phyloP scores from a whole-genome alignment of 1,140 invertebrate species.

The Drosophila tsacasi region DNA sequence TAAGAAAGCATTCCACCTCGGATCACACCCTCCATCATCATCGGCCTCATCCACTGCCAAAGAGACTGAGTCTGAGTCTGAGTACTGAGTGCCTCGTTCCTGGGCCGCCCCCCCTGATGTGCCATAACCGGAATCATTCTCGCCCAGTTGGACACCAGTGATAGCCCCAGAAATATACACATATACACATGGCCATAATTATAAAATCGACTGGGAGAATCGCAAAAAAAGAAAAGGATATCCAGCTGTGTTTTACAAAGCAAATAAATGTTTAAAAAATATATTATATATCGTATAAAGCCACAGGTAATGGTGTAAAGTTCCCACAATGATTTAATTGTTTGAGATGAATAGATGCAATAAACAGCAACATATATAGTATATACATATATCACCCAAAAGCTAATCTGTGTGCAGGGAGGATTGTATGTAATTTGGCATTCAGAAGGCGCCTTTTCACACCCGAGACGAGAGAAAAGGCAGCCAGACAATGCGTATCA shows the following conservation, averaged over 20 bases:
- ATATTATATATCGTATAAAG: neutral
- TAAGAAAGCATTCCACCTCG: slow-evolving; percentile 52
- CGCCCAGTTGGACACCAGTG: slow-evolving; percentile 39
- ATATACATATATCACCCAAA: neutral
- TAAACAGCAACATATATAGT: neutral
- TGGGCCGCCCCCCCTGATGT: neutral
- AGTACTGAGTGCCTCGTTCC: neutral
- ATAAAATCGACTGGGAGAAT: slow-evolving; percentile 46
- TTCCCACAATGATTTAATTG: neutral
- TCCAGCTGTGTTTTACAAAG: neutral
- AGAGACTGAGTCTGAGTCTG: too few relatives aligned
- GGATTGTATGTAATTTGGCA: slow-evolving; percentile 21
- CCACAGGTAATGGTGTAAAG: neutral
- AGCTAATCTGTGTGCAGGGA: slow-evolving; percentile 16
- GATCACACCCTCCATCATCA: slow-evolving; percentile 22
- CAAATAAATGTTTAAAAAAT: neutral
- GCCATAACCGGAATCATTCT: slow-evolving; percentile 17
- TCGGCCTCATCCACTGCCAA: slow-evolving; percentile 14
- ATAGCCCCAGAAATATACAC: slow-evolving; percentile 28
- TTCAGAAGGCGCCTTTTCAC: slow-evolving; percentile 28
- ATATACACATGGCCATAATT: slow-evolving; percentile 35
- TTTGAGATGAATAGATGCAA: neutral
- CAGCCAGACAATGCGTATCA: slow-evolving; percentile 7
- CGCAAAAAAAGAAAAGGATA: neutral
- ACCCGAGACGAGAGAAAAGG: slow-evolving; percentile 1